Conservation (phyloP, 2,888 invertebrate genomes). For the Tortricodes alternella region DNA sequence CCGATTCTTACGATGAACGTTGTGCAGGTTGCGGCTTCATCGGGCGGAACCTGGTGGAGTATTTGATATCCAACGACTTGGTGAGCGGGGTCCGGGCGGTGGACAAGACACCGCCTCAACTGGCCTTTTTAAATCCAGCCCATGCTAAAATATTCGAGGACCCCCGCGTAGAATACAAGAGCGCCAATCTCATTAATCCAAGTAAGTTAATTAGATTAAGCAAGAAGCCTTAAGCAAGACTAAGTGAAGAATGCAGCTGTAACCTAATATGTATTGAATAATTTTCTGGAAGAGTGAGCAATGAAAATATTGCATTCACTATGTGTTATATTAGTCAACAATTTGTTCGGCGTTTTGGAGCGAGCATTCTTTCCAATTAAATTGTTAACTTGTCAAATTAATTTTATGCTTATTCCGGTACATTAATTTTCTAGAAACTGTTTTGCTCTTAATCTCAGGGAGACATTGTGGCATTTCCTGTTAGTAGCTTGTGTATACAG, state of each 20-base stretch:
- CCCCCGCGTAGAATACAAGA: conserved; percentile 92
- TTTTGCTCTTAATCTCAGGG: background rate
- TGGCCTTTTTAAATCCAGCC: conserved; percentile 92
- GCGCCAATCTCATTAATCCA: conserved; percentile 94
- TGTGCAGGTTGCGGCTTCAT: conserved; percentile 95
- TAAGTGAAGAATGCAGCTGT: conserved; percentile 6
- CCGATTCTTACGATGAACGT: conserved; percentile 43
- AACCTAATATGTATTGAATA: conserved; percentile 12
- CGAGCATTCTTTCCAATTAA: no score
- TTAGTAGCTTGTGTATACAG: conserved; percentile 1
- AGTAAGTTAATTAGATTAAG: conserved; percentile 80
- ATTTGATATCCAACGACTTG: conserved; percentile 89
- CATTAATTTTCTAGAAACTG: background rate
- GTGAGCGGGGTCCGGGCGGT: conserved; percentile 90
- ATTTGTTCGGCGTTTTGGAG: no score
- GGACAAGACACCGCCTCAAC: conserved; percentile 96
- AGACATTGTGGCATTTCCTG: conserved; percentile 15
- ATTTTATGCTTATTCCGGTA: no score
- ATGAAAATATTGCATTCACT: background rate
- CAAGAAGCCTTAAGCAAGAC: background rate
- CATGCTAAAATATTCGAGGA: conserved; percentile 89
- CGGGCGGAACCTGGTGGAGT: conserved; percentile 93
- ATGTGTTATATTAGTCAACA: background rate
- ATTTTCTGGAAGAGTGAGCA: conserved; percentile 28
- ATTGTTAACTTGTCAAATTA: no score